Conservation (phyloP, 92 coral and sea anemone genomes). For the Anthopleura xanthogrammica region DNA sequence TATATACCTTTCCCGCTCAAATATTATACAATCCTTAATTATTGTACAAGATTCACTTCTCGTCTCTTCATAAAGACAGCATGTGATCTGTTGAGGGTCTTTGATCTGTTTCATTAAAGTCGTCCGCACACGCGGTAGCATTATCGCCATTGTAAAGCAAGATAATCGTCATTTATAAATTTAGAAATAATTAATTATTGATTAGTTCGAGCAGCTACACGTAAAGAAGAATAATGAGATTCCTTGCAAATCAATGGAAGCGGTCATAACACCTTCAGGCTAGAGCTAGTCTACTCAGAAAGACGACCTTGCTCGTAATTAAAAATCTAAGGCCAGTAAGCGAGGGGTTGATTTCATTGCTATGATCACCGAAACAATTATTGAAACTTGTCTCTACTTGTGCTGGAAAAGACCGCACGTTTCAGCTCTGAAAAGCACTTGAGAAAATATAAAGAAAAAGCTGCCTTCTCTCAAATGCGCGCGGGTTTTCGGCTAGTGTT, state of each 20-base stretch:
- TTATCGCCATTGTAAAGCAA: conserved; percentile 67
- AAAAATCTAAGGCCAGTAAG: conserved; percentile 12
- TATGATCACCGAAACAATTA: neutral
- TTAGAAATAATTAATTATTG: conserved; percentile 81
- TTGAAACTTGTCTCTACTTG: neutral
- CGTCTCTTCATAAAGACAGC: conserved; percentile 33
- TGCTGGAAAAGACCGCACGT: neutral
- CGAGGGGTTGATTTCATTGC: conserved; percentile 5
- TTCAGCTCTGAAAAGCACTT: conserved; percentile 7
- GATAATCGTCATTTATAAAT: conserved; percentile 85
- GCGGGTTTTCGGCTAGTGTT: neutral
- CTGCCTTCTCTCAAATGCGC: neutral
- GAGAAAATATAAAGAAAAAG: neutral
- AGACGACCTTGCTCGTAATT: conserved; percentile 37
- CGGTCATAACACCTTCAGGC: conserved; percentile 83
- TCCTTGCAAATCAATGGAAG: conserved; percentile 57
- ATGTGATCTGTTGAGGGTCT: conserved; percentile 43
- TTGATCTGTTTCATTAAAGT: conserved; percentile 61
- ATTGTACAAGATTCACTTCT: conserved; percentile 45
- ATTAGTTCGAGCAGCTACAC: conserved; percentile 70
- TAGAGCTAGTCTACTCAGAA: conserved; percentile 28
- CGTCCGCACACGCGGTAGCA: conserved; percentile 73
- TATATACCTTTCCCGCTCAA: neutral
- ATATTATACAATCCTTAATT: conserved; percentile 34
- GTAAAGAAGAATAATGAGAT: conserved; percentile 66